A percentile compares a stretch with the other conserved stretches of the same genome.
Evolutionary conservation across 1,140 invertebrate genomes (phyloP).

Genomic region (Tribolium castaneum): DNA sequence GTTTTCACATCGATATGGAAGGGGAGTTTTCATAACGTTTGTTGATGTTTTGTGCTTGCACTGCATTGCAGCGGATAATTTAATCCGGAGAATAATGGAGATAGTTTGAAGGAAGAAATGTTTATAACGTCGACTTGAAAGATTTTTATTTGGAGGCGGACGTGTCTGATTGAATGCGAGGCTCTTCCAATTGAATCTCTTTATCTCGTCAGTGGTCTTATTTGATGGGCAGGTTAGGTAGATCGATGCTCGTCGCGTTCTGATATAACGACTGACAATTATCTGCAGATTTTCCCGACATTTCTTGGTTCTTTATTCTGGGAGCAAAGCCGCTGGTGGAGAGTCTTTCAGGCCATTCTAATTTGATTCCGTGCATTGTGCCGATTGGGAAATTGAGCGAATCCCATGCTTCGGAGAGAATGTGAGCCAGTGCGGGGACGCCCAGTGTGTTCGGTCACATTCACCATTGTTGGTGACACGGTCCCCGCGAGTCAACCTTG

Average conservation of each 20-base stretch:
- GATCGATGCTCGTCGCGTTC: slow-evolving; percentile 41
- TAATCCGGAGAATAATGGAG: neutral
- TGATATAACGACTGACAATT: slow-evolving; percentile 45
- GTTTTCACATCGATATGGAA: slow-evolving; percentile 12
- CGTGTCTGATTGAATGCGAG: slow-evolving; percentile 40
- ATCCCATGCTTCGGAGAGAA: slow-evolving; percentile 27
- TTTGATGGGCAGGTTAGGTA: slow-evolving; percentile 40
- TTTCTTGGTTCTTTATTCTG: slow-evolving; percentile 43
- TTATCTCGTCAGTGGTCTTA: slow-evolving; percentile 35
- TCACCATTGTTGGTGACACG: slow-evolving; percentile 40
- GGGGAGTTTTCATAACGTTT: slow-evolving; percentile 22
- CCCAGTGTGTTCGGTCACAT: slow-evolving; percentile 24
- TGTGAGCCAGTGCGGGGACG: neutral
- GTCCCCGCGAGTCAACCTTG: slow-evolving; percentile 40
- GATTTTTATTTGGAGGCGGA: slow-evolving; percentile 18
- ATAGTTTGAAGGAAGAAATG: neutral
- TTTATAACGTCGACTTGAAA: neutral
- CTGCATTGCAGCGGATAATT: slow-evolving; percentile 21
- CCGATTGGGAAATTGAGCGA: slow-evolving; percentile 46
- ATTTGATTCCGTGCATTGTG: slow-evolving; percentile 44
- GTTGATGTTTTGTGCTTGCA: slow-evolving; percentile 17
- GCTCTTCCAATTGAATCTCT: slow-evolving; percentile 38
- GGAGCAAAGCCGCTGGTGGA: slow-evolving; percentile 7
- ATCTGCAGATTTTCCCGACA: slow-evolving; percentile 44
- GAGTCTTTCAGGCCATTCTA: slow-evolving; percentile 43